Conservation (phyloP, 2,113 vertebrate genomes). For the Arizona elegans region DNA sequence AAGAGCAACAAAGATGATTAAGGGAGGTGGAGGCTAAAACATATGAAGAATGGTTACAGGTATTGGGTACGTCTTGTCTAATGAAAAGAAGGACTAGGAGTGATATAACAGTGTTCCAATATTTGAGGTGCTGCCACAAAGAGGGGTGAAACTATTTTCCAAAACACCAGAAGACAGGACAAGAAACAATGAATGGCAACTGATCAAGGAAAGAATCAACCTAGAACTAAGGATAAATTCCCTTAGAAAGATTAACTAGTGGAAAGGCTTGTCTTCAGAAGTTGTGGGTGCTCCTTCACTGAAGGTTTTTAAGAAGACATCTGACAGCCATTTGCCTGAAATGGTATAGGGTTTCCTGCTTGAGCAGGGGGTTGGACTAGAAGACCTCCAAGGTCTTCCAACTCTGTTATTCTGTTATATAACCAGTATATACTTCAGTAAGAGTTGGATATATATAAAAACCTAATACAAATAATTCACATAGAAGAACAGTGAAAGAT, state of each 20-base stretch:
- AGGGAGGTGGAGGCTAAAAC: background rate
- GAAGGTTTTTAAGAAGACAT: background rate
- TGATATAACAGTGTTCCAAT: background rate
- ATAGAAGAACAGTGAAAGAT: background rate
- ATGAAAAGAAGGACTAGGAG: background rate
- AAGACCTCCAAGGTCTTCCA: background rate
- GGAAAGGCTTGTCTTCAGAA: background rate
- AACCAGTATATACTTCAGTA: background rate
- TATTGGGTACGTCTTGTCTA: background rate
- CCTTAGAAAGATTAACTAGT: background rate
- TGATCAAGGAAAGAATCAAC: background rate
- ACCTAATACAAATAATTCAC: slow-evolving; percentile 38
- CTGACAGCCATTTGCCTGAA: background rate
- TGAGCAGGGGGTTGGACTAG: background rate
- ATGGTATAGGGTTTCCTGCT: background rate
- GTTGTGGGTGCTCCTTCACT: background rate
- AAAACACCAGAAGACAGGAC: background rate
- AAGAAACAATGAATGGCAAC: background rate
- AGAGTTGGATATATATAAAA: background rate
- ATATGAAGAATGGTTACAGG: background rate
- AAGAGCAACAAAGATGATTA: background rate
- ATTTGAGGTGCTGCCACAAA: background rate
- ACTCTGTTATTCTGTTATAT: background rate
- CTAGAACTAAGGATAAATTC: background rate
- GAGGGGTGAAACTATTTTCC: background rate